Evolutionary conservation across 1,140 invertebrate species (phyloP).

Genomic region (Bilobella aurantiaca): DNA sequence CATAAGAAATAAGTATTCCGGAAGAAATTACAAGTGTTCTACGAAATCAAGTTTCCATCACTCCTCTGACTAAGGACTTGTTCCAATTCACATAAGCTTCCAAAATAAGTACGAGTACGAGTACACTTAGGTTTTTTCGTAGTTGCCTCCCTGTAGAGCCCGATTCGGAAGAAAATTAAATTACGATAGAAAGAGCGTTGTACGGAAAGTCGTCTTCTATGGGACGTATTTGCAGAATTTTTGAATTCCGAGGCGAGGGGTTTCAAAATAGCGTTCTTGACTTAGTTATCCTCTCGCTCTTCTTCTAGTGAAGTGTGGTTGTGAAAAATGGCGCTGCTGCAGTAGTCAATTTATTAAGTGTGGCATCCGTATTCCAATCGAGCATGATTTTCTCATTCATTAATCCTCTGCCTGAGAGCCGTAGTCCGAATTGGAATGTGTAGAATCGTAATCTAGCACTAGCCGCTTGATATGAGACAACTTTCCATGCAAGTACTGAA

Average conservation of each 20-base stretch:
- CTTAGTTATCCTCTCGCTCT: too few relatives aligned
- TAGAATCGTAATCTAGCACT: conserved; percentile 55
- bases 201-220: background rate
- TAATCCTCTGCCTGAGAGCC: background rate
- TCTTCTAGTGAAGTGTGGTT: too few relatives aligned
- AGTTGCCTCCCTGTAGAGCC: too few relatives aligned
- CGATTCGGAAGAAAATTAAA: background rate
- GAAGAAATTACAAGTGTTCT: too few relatives aligned
- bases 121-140: too few relatives aligned
- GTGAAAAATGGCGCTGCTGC: background rate
- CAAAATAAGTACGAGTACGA: too few relatives aligned
- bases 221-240: background rate
- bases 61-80: too few relatives aligned
- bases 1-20: too few relatives aligned
- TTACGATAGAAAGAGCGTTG: background rate
- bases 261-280: background rate
- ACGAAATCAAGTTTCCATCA: too few relatives aligned
- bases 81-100: too few relatives aligned
- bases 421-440: background rate
- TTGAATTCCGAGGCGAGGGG: background rate
- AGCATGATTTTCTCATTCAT: background rate
- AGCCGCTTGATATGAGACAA: conserved; percentile 78
- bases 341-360: background rate
- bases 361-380: background rate
- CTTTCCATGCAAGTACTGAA: conserved; percentile 78